These are phyloP conservation scores for Drosophila incognita DNA, from an alignment of 2,888 invertebrate genomes.

Conservation along the genomic window DNA sequence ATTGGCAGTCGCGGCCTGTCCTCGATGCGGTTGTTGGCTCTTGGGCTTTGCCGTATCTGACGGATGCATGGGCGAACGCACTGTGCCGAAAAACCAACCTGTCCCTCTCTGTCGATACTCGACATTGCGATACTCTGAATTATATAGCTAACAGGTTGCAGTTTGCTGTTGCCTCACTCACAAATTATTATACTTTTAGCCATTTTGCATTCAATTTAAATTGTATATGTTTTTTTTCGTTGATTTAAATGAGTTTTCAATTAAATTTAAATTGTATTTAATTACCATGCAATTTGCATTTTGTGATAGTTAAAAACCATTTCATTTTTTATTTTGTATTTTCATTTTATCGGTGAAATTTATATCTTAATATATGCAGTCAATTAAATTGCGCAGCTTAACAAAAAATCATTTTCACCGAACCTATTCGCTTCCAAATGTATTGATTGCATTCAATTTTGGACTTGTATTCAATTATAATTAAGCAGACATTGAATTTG, in stretches of 20 bases:
- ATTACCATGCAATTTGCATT: neutral
- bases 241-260: slow-evolving; percentile 1
- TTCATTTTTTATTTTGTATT: neutral
- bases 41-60: slow-evolving; percentile 58
- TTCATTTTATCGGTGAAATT: neutral
- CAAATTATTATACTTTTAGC: neutral
- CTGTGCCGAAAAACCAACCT: slow-evolving; percentile 46
- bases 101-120: slow-evolving; percentile 14
- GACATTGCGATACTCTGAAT: slow-evolving; percentile 40
- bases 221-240: neutral
- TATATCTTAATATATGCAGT: neutral
- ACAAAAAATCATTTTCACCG: neutral
- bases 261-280: neutral
- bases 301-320: neutral
- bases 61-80: slow-evolving; percentile 62
- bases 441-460: slow-evolving; percentile 22
- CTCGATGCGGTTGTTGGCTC: slow-evolving; percentile 74
- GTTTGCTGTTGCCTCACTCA: neutral
- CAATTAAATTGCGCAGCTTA: neutral
- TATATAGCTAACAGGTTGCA: neutral
- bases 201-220: slow-evolving; percentile 4
- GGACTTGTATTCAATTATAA: slow-evolving; percentile 8
- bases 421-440: neutral
- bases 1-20: slow-evolving; percentile 55
- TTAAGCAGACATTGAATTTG: slow-evolving; percentile 4